Conservation (phyloP, 2,888 invertebrate genomes). For the Oxyteleia sp. region DNA sequence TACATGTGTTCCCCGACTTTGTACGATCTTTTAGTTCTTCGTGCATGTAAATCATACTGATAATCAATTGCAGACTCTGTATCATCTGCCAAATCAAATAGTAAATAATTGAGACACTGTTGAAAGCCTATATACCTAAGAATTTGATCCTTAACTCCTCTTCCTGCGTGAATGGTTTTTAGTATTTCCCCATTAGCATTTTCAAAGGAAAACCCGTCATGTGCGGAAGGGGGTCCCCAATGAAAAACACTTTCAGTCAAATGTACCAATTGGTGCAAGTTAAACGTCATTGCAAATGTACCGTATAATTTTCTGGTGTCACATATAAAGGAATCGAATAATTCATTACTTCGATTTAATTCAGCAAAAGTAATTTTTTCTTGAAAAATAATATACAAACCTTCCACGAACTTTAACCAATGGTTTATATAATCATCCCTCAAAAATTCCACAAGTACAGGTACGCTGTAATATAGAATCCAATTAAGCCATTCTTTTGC, state of each 20-base stretch:
- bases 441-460: slow-evolving; percentile 18
- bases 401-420: background rate
- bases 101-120: background rate
- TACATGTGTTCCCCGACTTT: background rate
- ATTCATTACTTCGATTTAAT: background rate
- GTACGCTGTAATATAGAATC: slow-evolving; percentile 39
- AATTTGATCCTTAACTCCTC: background rate
- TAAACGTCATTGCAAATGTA: slow-evolving; percentile 21
- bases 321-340: background rate
- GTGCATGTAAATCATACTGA: background rate
- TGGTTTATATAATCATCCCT: background rate
- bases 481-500: slow-evolving; percentile 44
- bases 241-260: slow-evolving; percentile 34
- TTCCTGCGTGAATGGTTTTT: background rate
- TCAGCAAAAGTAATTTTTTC: background rate
- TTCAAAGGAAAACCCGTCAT: slow-evolving; percentile 36
- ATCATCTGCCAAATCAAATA: background rate
- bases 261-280: slow-evolving; percentile 43
- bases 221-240: slow-evolving; percentile 35
- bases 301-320: slow-evolving; percentile 21
- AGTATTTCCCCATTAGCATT: slow-evolving; percentile 15
- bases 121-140: background rate
- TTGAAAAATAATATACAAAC: background rate
- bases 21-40: background rate
- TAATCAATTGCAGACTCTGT: background rate